Conservation (phyloP, 2,888 invertebrate species). For the Morpho achilles region DNA sequence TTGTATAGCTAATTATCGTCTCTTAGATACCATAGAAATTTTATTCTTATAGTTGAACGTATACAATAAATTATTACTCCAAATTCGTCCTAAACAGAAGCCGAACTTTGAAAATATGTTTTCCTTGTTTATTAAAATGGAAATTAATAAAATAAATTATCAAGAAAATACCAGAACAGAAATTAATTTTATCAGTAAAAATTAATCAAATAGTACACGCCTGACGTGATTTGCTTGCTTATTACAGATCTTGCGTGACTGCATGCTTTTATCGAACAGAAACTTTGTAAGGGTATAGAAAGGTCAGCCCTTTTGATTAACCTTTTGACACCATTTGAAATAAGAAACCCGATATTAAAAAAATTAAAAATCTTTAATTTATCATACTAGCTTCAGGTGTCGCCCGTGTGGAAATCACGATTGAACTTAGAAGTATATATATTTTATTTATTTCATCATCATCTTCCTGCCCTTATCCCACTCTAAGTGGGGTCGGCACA, state of each 20-base stretch:
- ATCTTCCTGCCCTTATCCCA: too few relatives aligned
- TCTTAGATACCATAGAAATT: too few relatives aligned
- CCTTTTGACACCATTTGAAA: constrained; percentile 16
- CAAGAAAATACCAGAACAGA: background rate
- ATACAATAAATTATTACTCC: background rate
- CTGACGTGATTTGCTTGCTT: constrained; percentile 4
- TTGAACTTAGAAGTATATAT: too few relatives aligned
- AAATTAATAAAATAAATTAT: too few relatives aligned
- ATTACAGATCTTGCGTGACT: constrained; percentile 10
- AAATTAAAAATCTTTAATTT: too few relatives aligned
- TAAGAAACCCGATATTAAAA: background rate
- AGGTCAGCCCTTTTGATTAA: constrained; percentile 24
- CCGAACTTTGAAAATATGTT: background rate
- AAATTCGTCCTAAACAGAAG: background rate
- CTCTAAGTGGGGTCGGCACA: too few relatives aligned
- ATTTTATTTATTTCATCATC: too few relatives aligned
- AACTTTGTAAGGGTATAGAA: constrained; percentile 9
- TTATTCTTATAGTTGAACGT: too few relatives aligned
- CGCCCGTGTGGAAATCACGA: too few relatives aligned
- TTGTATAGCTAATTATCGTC: too few relatives aligned
- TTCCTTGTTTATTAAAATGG: too few relatives aligned
- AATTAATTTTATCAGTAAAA: constrained; percentile 1
- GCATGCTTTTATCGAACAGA: constrained; percentile 10
- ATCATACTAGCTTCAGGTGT: too few relatives aligned
- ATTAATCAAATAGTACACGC: constrained; percentile 7